Base-by-base conservation (phyloP, 2,113 vertebrate species). In the Shinisaurus crocodilurus region DNA sequence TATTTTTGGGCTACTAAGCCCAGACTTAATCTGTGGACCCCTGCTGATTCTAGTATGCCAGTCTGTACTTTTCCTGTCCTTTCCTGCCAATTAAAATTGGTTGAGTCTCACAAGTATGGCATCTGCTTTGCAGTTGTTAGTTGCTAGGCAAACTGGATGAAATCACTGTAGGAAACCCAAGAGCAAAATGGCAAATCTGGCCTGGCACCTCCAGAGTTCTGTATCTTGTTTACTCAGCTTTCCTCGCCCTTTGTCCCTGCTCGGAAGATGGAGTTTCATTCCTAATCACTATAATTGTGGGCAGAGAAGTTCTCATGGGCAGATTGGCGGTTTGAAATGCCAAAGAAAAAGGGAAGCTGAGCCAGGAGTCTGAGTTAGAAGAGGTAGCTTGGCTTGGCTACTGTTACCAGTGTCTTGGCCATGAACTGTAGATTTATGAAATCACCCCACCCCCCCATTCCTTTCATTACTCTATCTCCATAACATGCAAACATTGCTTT, bases 81-180 rank as follows among this genome's bases (percentile, higher is more conserved):
- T 23, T 0, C 13, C 72, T 34, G 37, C 10, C 0, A 54, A 16
- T 1, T 0, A 0, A 5, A 20, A 0, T 0, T 0, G 7, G 77
- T 43, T 84, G 6, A 18, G 9, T 40, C 45, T 79, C 72, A 60
- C 7, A 88, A 60, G 60, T 32, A 43, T 77, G 5, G 10, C 80
- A 50, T 77, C 54, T 72, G n/a, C 29, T 91, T 84, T 88, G 86
- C 40, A 2, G 1, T 75, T 86, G n/a, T 18, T 6, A 72, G 87
- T 83, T 79, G 65, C 3, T 0, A 6, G 77, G 72, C 79, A 5
- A 40, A 63, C 0, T 25, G 4, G 4, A 76, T 0, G 0, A 1
- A 0, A 40, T 0, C 74, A 23, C 3, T 54, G 57, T 10, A 60
- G 67, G 37, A 77, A 69, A 45, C 34, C n/a, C 13, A 0, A 2